These are phyloP conservation scores for Oscheius myriophilus DNA, from an alignment of 2,888 invertebrate genomes.

Conservation along the genomic window DNA sequence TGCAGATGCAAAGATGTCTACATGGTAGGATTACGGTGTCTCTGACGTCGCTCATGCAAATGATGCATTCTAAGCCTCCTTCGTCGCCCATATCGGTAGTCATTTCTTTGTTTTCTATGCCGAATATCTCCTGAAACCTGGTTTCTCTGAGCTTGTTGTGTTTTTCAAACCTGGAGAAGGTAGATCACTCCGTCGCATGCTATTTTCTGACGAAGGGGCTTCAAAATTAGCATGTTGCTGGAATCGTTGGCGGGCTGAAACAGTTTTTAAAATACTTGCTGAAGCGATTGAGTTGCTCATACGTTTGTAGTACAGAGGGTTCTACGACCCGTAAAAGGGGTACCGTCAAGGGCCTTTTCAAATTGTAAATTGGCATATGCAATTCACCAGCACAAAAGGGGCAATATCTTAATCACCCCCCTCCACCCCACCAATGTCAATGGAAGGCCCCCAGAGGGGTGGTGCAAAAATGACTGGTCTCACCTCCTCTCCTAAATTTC, in stretches of 20 bases:
- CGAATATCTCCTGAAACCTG: constrained; percentile 84
- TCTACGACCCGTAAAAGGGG: no score
- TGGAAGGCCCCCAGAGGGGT: no score
- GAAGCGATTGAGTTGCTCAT: no score
- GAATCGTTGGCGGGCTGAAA: constrained; percentile 56
- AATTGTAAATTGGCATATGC: no score
- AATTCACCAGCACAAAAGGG: no score
- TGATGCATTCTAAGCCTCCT: constrained; percentile 96
- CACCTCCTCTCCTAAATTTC: no score
- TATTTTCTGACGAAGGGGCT: constrained; percentile 95
- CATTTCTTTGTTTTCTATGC: constrained; percentile 91
- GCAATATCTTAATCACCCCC: no score
- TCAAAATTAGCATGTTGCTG: constrained; percentile 77
- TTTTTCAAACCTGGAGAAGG: constrained; percentile 81
- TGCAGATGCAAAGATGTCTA: constrained; percentile 93
- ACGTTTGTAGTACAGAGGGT: no score
- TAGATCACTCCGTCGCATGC: constrained; percentile 96
- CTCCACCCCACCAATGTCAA: no score
- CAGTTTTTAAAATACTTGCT: no score
- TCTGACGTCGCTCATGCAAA: constrained; percentile 93
- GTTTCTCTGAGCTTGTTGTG: background rate
- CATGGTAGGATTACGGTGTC: constrained; percentile 97
- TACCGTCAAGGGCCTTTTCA: no score
- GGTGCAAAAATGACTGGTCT: no score
- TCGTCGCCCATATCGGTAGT: constrained; percentile 77